phyloP scores from a whole-genome alignment of 2,888 invertebrate species.

The Pecten maximus region DNA sequence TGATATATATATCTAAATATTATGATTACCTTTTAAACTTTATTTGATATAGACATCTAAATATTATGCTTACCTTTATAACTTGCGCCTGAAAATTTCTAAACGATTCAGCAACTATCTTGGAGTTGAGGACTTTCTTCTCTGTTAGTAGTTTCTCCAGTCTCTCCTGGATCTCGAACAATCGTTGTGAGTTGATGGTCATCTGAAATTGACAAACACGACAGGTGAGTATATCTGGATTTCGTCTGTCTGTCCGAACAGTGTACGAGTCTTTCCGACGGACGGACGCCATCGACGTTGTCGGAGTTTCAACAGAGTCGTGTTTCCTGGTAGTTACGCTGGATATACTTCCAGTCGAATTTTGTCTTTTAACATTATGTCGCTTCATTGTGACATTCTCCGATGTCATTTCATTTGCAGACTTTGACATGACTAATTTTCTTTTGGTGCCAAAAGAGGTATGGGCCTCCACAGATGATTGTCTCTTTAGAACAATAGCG shows the following conservation, averaged over 20 bases:
- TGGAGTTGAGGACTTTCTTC: slow-evolving; percentile 65
- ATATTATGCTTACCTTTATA: slow-evolving; percentile 54
- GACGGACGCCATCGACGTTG: background rate
- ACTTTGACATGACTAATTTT: background rate
- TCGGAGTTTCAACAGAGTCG: background rate
- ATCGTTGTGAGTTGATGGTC: slow-evolving; percentile 52
- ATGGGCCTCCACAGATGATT: background rate
- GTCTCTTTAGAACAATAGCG: background rate
- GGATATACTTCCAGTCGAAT: background rate
- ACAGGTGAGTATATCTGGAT: slow-evolving; percentile 16
- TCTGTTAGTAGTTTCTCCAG: slow-evolving; percentile 59
- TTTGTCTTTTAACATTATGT: background rate
- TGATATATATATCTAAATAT: too few relatives aligned
- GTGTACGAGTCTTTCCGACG: background rate
- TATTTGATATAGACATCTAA: background rate
- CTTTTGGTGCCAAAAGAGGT: background rate
- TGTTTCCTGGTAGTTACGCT: background rate
- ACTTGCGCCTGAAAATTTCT: slow-evolving; percentile 62
- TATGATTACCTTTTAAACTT: too few relatives aligned
- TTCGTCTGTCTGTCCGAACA: background rate
- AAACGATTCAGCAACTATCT: slow-evolving; percentile 62
- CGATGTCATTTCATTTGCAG: background rate
- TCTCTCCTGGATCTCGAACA: slow-evolving; percentile 50
- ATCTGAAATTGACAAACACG: slow-evolving; percentile 44
- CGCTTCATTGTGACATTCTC: background rate